Conservation (phyloP, 2,888 invertebrate species). For the Agrilus biguttatus region DNA sequence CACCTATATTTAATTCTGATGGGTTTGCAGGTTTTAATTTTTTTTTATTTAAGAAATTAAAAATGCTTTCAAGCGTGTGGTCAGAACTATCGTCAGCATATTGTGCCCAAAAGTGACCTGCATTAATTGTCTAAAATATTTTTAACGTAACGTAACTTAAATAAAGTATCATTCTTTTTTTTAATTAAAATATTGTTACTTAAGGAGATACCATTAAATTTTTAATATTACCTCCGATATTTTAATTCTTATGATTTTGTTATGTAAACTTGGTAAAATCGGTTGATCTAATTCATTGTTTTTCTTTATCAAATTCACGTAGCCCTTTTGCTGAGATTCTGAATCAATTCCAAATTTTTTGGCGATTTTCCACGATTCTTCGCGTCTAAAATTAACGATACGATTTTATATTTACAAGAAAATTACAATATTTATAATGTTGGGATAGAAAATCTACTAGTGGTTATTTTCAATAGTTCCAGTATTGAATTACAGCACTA, state of each 20-base stretch:
- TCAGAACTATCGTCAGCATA: conserved; percentile 35
- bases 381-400: conserved; percentile 5
- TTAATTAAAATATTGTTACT: background rate
- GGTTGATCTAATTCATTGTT: background rate
- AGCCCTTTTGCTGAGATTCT: too few relatives aligned
- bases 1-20: conserved; percentile 30
- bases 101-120: conserved; percentile 57
- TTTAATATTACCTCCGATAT: background rate
- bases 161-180: background rate
- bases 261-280: conserved; percentile 1
- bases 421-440: too few relatives aligned
- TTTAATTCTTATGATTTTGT: background rate
- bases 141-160: background rate
- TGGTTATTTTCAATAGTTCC: too few relatives aligned
- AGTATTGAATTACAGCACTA: too few relatives aligned
- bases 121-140: conserved; percentile 37
- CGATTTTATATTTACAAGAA: too few relatives aligned
- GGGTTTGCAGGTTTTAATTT: conserved; percentile 18
- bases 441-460: too few relatives aligned
- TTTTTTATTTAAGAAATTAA: conserved; percentile 25
- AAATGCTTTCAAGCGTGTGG: conserved; percentile 24
- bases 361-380: conserved; percentile 15
- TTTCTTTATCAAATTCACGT: too few relatives aligned
- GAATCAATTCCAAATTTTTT: conserved; percentile 11
- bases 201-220: too few relatives aligned